Conservation (phyloP, 2,113 vertebrate genomes). For the Eudorcas thomsonii region DNA sequence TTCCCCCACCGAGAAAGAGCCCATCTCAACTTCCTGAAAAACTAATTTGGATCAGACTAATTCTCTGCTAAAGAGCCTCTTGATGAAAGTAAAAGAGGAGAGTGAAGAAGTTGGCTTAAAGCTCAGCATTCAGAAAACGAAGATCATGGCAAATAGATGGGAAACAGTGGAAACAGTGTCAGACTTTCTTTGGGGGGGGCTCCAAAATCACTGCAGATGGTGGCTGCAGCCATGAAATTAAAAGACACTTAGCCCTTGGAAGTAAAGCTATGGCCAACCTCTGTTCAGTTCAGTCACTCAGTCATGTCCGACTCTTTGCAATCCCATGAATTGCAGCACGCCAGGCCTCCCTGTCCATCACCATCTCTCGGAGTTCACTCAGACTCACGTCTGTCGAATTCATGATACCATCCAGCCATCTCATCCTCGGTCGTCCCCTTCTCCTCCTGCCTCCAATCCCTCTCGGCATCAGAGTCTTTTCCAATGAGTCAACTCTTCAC, state of each 20-base stretch:
- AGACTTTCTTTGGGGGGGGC: neutral
- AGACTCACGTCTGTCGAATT: fast-evolving
- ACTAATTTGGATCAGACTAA: neutral
- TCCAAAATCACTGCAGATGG: neutral
- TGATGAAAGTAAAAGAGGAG: neutral
- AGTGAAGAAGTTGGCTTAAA: neutral
- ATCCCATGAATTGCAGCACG: fast-evolving
- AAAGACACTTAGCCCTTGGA: neutral
- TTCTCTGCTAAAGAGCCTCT: neutral
- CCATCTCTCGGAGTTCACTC: too few species aligned
- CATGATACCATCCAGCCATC: fast-evolving
- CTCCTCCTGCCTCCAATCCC: too few species aligned
- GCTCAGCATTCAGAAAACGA: neutral
- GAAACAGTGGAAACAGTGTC: neutral
- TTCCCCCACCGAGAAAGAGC: neutral
- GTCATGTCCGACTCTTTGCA: fast-evolving
- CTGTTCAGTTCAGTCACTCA: too few species aligned
- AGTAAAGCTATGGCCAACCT: neutral
- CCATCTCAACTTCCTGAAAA: neutral
- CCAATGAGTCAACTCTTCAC: too few species aligned
- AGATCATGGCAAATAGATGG: neutral
- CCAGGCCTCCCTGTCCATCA: too few species aligned
- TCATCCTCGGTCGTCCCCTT: too few species aligned
- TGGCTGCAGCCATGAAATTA: neutral
- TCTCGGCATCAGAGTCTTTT: too few species aligned